phyloP scores from a whole-genome alignment of 2,797 vertebrate species.

The Chiroxiphia lanceolata region DNA sequence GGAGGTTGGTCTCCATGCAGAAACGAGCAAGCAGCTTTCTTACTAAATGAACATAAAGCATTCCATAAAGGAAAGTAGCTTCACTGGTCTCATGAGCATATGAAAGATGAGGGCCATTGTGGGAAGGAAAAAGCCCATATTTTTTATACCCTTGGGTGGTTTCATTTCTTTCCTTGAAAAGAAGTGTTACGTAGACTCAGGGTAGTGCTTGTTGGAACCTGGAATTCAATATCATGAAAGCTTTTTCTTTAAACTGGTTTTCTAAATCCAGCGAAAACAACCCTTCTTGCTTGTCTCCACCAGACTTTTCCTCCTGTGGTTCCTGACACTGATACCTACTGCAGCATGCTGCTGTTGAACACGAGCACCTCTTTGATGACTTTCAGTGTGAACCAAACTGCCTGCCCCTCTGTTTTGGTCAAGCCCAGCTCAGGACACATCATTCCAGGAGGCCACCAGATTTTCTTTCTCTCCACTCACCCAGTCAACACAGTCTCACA shows the following conservation, averaged over 20 bases:
- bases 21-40: not conserved
- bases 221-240: not conserved
- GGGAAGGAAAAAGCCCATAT: not conserved
- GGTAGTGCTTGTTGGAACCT: not conserved
- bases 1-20: not conserved
- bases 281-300: not conserved
- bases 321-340: slow-evolving; percentile 69
- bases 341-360: slow-evolving; percentile 85
- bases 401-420: slow-evolving; percentile 72
- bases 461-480: slow-evolving; percentile 82
- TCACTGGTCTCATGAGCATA: not conserved
- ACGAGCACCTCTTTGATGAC: slow-evolving; percentile 78
- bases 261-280: not conserved
- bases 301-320: slow-evolving; percentile 85
- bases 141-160: not conserved
- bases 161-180: not conserved
- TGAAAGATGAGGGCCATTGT: not conserved
- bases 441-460: slow-evolving; percentile 81
- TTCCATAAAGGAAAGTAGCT: not conserved
- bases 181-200: not conserved
- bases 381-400: slow-evolving; percentile 76
- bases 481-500: slow-evolving; percentile 73
- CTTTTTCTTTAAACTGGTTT: not conserved
- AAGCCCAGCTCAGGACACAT: slow-evolving; percentile 83
- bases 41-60: not conserved